A percentile compares a stretch with the other conserved stretches of the same genome.
These are phyloP conservation scores for Archaeoteleia sp. DNA, from an alignment of 2,888 invertebrate species.

Conservation along the genomic window DNA sequence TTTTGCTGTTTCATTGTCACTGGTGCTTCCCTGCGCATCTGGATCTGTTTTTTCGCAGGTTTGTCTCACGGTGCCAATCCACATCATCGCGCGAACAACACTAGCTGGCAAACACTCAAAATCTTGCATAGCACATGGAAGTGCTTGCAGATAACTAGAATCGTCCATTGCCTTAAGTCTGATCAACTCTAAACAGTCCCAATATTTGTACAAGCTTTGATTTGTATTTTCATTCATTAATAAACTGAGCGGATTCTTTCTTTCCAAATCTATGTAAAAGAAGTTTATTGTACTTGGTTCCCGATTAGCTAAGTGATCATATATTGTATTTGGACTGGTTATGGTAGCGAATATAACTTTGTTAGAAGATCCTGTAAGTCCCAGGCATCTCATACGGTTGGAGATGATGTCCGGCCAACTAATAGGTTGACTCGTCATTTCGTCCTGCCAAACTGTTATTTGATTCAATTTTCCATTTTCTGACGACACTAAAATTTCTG, in stretches of 20 bases:
- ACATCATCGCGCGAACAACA: constrained; percentile 63
- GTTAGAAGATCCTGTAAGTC: constrained; percentile 64
- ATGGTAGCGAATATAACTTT: constrained; percentile 59
- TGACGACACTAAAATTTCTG: constrained; percentile 59
- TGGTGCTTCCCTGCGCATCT: background rate
- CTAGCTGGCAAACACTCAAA: constrained; percentile 60
- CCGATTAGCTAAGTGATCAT: constrained; percentile 69
- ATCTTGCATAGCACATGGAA: constrained; percentile 41
- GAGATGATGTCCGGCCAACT: constrained; percentile 56
- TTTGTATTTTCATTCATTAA: constrained; percentile 49
- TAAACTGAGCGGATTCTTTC: constrained; percentile 58
- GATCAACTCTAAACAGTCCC: constrained; percentile 72
- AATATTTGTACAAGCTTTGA: constrained; percentile 57
- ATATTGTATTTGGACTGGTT: constrained; percentile 66
- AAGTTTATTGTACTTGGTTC: constrained; percentile 67
- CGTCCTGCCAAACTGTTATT: constrained; percentile 35
- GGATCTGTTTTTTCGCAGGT: constrained; percentile 60
- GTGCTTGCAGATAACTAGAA: constrained; percentile 19
- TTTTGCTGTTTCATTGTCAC: constrained; percentile 56
- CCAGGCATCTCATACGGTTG: constrained; percentile 63
- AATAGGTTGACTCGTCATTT: constrained; percentile 49
- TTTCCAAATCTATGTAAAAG: constrained; percentile 57
- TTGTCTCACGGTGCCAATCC: constrained; percentile 65
- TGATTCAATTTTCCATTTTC: constrained; percentile 60
- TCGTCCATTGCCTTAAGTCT: constrained; percentile 62